These are phyloP conservation scores for Pseudachorutes palmiensis DNA, from an alignment of 1,140 invertebrate genomes.

Conservation along the genomic window DNA sequence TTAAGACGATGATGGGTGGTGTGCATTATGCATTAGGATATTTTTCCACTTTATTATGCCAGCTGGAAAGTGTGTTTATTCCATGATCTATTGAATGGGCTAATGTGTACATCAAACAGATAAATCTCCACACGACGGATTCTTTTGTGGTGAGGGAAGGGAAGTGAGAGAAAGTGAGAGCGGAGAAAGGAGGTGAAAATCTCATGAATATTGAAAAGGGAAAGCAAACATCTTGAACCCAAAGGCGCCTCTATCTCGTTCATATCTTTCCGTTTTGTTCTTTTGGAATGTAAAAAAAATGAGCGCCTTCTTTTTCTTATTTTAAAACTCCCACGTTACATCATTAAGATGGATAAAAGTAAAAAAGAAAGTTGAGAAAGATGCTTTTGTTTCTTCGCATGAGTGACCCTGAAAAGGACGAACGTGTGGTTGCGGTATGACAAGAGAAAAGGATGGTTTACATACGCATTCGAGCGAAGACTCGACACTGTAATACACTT, in stretches of 20 bases:
- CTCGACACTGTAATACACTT: background rate
- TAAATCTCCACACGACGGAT: background rate
- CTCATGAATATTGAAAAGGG: conserved; percentile 28
- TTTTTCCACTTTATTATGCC: conserved; percentile 3
- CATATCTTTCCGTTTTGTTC: background rate
- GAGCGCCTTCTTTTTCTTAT: no score
- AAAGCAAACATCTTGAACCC: conserved; percentile 9
- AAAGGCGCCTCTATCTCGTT: background rate
- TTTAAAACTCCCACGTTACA: background rate
- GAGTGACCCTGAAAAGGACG: background rate
- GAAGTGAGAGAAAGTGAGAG: background rate
- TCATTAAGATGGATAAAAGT: background rate
- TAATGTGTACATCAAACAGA: background rate
- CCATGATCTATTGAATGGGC: conserved; percentile 1
- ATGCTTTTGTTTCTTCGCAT: conserved; percentile 1
- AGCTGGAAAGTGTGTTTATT: background rate
- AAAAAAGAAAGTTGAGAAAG: background rate
- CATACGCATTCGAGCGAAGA: background rate
- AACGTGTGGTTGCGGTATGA: conserved; percentile 1
- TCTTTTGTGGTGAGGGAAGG: background rate
- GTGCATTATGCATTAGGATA: no score
- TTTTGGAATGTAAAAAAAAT: no score
- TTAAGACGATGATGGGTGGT: background rate
- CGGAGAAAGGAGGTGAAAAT: conserved; percentile 25
- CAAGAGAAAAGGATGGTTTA: background rate